These are phyloP conservation scores for Percopsis transmontana DNA, from an alignment of 2,113 vertebrate genomes.

Conservation along the genomic window DNA sequence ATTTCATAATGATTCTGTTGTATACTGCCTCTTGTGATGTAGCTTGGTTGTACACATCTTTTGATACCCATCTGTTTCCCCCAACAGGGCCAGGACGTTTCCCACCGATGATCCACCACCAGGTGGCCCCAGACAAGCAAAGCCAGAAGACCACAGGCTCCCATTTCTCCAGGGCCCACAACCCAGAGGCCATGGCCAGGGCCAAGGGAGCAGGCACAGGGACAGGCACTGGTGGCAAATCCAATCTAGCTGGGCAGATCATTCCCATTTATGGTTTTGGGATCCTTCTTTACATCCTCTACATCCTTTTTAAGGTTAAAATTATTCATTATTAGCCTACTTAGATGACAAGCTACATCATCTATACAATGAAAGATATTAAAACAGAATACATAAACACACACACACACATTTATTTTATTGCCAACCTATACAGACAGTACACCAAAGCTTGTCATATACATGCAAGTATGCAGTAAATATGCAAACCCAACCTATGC, in stretches of 20 bases:
- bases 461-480: not conserved
- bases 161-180: constrained; percentile 82
- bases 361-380: constrained; percentile 42
- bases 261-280: constrained; percentile 97
- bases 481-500: not conserved
- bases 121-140: constrained; percentile 64
- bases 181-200: constrained; percentile 83
- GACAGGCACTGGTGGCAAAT: constrained; percentile 70
- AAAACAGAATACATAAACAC: not conserved
- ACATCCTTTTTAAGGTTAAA: constrained; percentile 96
- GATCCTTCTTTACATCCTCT: constrained; percentile 94
- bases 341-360: no score
- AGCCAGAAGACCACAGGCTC: constrained; percentile 50
- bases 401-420: not conserved
- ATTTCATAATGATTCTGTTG: no score
- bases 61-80: not conserved
- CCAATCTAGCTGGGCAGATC: constrained; percentile 94
- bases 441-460: not conserved
- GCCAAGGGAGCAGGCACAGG: constrained; percentile 78
- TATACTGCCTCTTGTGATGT: not conserved
- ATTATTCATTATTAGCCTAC: no score
- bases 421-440: not conserved
- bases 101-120: constrained; percentile 81
- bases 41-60: not conserved
- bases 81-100: constrained; percentile 76